Conservation (phyloP, 2,113 vertebrate genomes). For the Oreochromis aureus region DNA sequence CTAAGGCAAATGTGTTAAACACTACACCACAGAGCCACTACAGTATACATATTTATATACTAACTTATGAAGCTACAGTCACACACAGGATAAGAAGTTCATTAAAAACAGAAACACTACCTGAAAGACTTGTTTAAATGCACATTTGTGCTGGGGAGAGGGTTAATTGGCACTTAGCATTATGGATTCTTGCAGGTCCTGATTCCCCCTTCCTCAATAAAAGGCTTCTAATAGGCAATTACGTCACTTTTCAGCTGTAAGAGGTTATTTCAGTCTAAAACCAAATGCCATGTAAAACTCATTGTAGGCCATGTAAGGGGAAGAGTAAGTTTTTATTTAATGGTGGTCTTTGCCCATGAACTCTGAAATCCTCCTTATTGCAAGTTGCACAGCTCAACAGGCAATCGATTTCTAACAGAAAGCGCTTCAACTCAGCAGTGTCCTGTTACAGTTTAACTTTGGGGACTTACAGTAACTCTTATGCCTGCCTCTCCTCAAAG, state of each 20-base stretch:
- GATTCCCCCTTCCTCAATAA: conserved; percentile 34
- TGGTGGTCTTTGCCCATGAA: not conserved
- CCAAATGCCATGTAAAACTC: conserved; percentile 12
- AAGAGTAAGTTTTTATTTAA: not conserved
- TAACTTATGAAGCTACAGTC: not conserved
- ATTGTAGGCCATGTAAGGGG: not conserved
- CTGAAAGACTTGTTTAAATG: not conserved
- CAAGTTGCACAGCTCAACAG: not conserved
- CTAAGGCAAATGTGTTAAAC: not conserved
- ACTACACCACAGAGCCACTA: not conserved
- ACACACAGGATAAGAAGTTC: not conserved
- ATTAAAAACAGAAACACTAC: not conserved
- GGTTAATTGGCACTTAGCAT: conserved; percentile 51
- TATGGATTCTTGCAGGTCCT: conserved; percentile 12
- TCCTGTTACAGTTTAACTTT: not conserved
- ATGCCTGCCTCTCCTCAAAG: not conserved
- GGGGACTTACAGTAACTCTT: not conserved
- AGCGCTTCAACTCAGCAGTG: not conserved
- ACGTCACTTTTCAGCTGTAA: conserved; percentile 25
- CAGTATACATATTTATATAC: not conserved
- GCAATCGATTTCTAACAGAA: not conserved
- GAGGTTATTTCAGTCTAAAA: not conserved
- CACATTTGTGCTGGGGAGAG: not conserved
- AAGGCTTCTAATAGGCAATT: conserved; percentile 42
- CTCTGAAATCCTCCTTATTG: not conserved